phyloP scores from a whole-genome alignment of 1,140 invertebrate genomes.

The Mycetomoellerius zeteki region DNA sequence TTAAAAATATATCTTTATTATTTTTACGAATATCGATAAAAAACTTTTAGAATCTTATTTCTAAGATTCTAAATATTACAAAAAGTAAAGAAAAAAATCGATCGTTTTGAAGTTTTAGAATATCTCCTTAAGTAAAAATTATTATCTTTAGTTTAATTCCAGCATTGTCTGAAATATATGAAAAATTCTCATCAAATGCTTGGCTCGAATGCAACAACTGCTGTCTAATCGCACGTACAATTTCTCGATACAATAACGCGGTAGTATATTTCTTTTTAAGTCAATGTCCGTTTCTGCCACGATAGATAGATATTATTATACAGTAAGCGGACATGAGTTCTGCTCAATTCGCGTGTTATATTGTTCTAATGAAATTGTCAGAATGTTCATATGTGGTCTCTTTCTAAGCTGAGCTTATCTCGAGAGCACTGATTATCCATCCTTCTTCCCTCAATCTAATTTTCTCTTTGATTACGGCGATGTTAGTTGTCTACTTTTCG shows the following conservation, averaged over 20 bases:
- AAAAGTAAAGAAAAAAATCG: too few relatives aligned
- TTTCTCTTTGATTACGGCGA: neutral
- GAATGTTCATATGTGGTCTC: constrained; percentile 4
- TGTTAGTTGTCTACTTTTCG: neutral
- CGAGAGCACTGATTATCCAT: neutral
- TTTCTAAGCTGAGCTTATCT: constrained; percentile 6
- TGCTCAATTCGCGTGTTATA: neutral
- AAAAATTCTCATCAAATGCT: neutral
- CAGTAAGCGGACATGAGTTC: neutral
- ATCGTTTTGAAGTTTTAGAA: too few relatives aligned
- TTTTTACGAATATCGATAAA: too few relatives aligned
- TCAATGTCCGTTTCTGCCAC: neutral
- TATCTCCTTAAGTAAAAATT: neutral
- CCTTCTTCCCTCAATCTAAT: neutral
- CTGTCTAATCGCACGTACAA: neutral
- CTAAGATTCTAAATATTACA: too few relatives aligned
- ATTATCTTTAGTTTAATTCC: neutral
- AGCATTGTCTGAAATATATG: neutral
- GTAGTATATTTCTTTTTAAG: neutral
- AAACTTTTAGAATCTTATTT: too few relatives aligned
- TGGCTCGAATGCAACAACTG: neutral
- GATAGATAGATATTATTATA: neutral
- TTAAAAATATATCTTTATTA: too few relatives aligned
- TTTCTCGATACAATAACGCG: neutral
- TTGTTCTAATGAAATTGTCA: constrained; percentile 17